Evolutionary conservation across 2,797 vertebrate species (phyloP).

Genomic region (Peromyscus attwateri): DNA sequence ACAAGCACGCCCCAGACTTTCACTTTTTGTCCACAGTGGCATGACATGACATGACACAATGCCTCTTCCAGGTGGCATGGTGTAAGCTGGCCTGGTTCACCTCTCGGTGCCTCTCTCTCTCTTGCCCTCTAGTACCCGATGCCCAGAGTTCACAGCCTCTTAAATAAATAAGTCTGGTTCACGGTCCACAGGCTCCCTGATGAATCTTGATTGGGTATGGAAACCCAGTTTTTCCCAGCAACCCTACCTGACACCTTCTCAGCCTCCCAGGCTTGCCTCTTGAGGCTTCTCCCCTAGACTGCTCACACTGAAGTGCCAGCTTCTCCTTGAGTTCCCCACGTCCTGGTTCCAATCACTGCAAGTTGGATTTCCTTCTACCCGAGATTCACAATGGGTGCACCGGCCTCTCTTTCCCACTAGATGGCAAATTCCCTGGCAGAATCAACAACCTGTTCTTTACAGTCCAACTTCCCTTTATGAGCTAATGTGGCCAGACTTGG

Average conservation of each 20-base stretch:
- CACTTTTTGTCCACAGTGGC: not conserved
- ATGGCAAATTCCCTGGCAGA: conserved; percentile 31
- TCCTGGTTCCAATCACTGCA: not conserved
- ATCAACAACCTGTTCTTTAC: not conserved
- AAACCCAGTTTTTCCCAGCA: not conserved
- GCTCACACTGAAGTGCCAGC: not conserved
- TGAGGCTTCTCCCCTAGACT: not conserved
- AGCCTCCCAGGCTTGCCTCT: not conserved
- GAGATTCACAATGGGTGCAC: not conserved
- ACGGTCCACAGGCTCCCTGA: not conserved
- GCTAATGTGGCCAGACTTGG: not conserved
- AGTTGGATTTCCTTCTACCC: not conserved
- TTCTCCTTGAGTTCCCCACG: not conserved
- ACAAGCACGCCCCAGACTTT: not conserved
- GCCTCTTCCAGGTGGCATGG: not conserved
- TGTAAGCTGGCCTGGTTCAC: not conserved
- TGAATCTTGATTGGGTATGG: not conserved
- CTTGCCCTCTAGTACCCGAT: not conserved
- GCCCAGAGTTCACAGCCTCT: not conserved
- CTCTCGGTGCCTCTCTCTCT: not conserved
- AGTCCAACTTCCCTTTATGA: not conserved
- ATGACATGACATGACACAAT: not conserved
- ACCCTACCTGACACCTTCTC: not conserved
- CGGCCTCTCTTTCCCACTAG: conserved; percentile 62
- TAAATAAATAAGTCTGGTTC: not conserved